Evolutionary conservation across 2,888 invertebrate genomes (phyloP).

Genomic region (Drosophila melanocephala): DNA sequence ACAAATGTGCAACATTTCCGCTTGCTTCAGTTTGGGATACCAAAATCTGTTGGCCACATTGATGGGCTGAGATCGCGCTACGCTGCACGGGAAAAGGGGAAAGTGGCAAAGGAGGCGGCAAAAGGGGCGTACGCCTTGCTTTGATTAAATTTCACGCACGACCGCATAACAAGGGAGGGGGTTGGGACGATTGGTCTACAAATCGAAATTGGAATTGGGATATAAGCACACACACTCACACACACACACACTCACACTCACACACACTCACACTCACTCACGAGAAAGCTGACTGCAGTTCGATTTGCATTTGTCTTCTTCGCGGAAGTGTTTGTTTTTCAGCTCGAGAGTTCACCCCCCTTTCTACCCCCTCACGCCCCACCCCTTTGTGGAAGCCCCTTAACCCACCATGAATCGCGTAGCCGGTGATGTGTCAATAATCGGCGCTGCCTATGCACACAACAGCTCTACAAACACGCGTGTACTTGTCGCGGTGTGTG

Average conservation of each 20-base stretch:
- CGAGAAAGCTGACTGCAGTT: constrained; percentile 45
- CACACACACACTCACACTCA: neutral
- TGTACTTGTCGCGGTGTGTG: constrained; percentile 67
- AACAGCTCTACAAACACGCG: constrained; percentile 71
- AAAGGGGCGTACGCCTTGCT: constrained; percentile 54
- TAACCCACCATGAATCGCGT: constrained; percentile 15
- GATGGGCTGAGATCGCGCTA: constrained; percentile 52
- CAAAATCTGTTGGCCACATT: constrained; percentile 77
- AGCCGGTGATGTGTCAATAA: constrained; percentile 75
- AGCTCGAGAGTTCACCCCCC: constrained; percentile 31
- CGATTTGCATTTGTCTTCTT: constrained; percentile 69
- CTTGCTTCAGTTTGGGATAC: constrained; percentile 73
- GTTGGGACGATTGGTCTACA: constrained; percentile 22
- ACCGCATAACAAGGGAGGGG: constrained; percentile 59
- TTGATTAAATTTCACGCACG: constrained; percentile 80
- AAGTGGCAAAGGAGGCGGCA: constrained; percentile 1
- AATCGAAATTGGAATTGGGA: constrained; percentile 50
- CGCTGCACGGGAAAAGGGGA: constrained; percentile 13
- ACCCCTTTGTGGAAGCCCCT: neutral
- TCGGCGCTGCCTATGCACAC: constrained; percentile 75
- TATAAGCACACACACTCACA: constrained; percentile 1
- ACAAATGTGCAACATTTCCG: constrained; percentile 78
- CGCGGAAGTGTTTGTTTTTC: constrained; percentile 42
- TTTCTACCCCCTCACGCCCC: too few species aligned
- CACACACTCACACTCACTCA: neutral